Evolutionary conservation across 2,888 invertebrate species (phyloP), one percentile per base, ranked within the genome.

Genomic region (Osmoderma eremita): DNA sequence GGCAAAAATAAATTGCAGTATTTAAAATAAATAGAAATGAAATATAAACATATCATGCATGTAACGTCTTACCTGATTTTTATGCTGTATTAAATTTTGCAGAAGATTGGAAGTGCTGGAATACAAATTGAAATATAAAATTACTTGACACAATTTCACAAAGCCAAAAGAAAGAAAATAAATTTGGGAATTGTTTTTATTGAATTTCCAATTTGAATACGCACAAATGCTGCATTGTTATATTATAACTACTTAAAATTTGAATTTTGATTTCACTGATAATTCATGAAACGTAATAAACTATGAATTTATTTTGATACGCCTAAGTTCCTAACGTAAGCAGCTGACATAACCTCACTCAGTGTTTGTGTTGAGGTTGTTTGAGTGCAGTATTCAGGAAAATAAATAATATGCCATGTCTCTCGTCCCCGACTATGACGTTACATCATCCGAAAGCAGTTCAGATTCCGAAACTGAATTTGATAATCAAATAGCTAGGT

Each of bases 401-500:
- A 13, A 63, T 15, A 65, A 56, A 20, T 50, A 54, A 45, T 63
- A 68, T 68, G 67, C 65, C 71, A 80, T 81, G 80, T 90, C 90
- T 76, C 82, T 91, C 72, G 86, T 91, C 70, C 85, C 87, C 41
- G 89, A 89, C 83, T 91, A 91, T 76, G 89, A 88, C 58, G 83
- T 83, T 74, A 86, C 85, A 67, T 84, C 86, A 39, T 83, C 82
- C 67, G 84, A 86, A 3, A 85, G 84, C 71, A 86, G 85, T 69
- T 67, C 67, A 39, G 75, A 76, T 69, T 67, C 73, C 53, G 69
- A 71, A 61, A 67, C 48, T 39, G 66, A 69, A 20, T 49, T 20
- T 48, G 42, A 54, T 48, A 67, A 72, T 30, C 73, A 83, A 81
- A 78, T 83, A 75, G 85, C 85, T 77, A 80, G 80, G 73, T 76